Percentiles rank a stretch among this genome's conserved stretches.
Conservation (phyloP, 2,797 vertebrate genomes). For the Sebastes minor region DNA sequence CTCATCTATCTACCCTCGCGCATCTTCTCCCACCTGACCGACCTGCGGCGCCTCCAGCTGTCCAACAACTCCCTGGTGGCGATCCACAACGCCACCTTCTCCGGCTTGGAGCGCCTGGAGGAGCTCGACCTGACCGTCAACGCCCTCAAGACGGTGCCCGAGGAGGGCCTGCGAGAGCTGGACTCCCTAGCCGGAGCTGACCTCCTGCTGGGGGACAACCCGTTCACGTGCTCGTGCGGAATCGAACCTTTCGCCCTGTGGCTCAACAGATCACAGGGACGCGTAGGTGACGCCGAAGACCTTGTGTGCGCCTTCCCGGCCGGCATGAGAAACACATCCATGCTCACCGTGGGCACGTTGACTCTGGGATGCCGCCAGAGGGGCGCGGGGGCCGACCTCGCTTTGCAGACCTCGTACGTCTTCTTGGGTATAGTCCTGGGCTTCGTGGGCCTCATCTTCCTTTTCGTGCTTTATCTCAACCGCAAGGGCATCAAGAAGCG, state of each 20-base stretch:
- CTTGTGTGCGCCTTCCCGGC: conserved; percentile 77
- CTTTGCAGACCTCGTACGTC: conserved; percentile 85
- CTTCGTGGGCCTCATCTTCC: conserved; percentile 83
- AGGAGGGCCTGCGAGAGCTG: conserved; percentile 77
- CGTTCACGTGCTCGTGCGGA: conserved; percentile 81
- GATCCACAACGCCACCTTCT: conserved; percentile 78
- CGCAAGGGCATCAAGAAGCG: conserved; percentile 86
- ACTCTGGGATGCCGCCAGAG: conserved; percentile 74
- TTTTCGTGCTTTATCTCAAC: conserved; percentile 87
- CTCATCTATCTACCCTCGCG: conserved; percentile 76
- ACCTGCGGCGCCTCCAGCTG: conserved; percentile 69
- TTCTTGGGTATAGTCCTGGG: conserved; percentile 83
- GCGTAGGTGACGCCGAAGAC: conserved; percentile 57
- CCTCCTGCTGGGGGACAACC: conserved; percentile 76
- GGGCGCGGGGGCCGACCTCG: conserved; percentile 65
- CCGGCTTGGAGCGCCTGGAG: conserved; percentile 73
- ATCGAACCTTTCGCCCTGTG: conserved; percentile 81
- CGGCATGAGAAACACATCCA: conserved; percentile 79
- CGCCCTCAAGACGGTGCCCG: conserved; percentile 72
- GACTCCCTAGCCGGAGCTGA: conserved; percentile 53
- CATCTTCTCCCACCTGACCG: conserved; percentile 72
- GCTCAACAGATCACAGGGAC: conserved; percentile 77
- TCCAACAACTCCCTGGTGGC: conserved; percentile 83
- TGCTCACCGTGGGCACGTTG: conserved; percentile 59
- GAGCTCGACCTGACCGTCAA: conserved; percentile 83